Percentiles rank a stretch among this genome's conserved stretches.
Evolutionary conservation across 2,888 invertebrate species (phyloP).

Genomic region (Eudasyphora cyanicolor): DNA sequence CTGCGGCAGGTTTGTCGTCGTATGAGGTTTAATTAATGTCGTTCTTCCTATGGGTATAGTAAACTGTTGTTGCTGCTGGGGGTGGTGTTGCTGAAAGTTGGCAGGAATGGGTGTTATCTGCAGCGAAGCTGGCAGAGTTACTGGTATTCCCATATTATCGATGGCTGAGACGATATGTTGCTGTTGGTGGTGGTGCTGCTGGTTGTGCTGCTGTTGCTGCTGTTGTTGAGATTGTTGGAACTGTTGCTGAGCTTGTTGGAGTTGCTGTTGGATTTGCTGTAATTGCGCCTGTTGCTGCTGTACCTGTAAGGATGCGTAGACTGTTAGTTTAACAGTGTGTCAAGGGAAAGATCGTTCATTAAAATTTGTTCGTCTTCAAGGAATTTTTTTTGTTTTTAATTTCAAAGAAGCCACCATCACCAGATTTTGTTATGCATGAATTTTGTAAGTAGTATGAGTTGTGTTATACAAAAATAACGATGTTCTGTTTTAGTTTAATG

Average conservation of each 20-base stretch:
- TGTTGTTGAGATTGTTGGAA: constrained; percentile 73
- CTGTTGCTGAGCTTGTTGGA: constrained; percentile 67
- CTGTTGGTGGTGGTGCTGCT: constrained; percentile 69
- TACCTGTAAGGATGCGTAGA: constrained; percentile 67
- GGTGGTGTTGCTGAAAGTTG: constrained; percentile 52
- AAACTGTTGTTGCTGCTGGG: constrained; percentile 71
- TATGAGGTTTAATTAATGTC: constrained; percentile 65
- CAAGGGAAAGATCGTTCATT: constrained; percentile 58
- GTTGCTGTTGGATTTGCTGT: constrained; percentile 67
- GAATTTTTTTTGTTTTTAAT: constrained; percentile 48
- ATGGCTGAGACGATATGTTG: constrained; percentile 30
- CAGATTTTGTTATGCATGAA: constrained; percentile 29
- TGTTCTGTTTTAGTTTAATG: too few species aligned
- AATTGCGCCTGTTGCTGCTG: constrained; percentile 68
- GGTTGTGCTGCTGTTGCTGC: constrained; percentile 70
- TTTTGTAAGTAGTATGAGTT: background rate
- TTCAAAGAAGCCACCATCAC: constrained; percentile 58
- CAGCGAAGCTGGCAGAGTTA: constrained; percentile 67
- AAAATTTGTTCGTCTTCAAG: constrained; percentile 60
- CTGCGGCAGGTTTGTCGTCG: constrained; percentile 40
- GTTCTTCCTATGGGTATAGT: constrained; percentile 57
- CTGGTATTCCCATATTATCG: constrained; percentile 45
- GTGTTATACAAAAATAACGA: too few species aligned
- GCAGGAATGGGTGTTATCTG: constrained; percentile 67
- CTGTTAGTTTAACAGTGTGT: constrained; percentile 64